A percentile compares a stretch with the other conserved stretches of the same genome.
Evolutionary conservation across 2,888 invertebrate genomes (phyloP).

Genomic region (Cheilosia impressa): DNA sequence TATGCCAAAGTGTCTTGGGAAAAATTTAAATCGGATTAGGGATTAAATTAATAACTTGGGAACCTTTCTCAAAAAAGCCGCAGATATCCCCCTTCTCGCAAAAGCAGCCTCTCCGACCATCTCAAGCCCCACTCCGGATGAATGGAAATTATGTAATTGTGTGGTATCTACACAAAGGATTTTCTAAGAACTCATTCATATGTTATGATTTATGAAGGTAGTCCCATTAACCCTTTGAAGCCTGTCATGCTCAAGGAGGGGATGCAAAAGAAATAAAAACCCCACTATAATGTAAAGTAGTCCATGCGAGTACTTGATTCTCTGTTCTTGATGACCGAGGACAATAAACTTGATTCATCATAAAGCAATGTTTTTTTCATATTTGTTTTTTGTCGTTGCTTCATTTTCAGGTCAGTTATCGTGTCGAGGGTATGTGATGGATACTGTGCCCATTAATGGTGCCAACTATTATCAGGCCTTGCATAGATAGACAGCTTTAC

Average conservation of each 20-base stretch:
- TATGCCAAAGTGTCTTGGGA: conserved; percentile 8
- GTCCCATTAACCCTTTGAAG: not conserved
- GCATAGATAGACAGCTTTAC: not conserved
- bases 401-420: conserved; percentile 68
- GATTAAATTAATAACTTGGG: conserved; percentile 1
- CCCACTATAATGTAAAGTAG: not conserved
- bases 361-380: conserved; percentile 9
- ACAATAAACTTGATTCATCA: conserved; percentile 66
- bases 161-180: not conserved
- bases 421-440: conserved; percentile 66
- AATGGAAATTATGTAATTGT: conserved; percentile 18
- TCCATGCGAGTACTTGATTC: conserved; percentile 45
- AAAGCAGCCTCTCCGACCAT: not conserved
- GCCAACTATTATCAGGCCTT: conserved; percentile 50
- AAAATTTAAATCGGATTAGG: conserved; percentile 44
- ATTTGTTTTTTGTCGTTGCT: conserved; percentile 33
- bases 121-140: too few species aligned
- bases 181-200: not conserved
- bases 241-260: not conserved
- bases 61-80: not conserved
- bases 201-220: not conserved
- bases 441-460: conserved; percentile 58
- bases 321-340: conserved; percentile 66
- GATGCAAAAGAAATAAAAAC: not conserved
- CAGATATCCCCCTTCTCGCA: not conserved